Evolutionary conservation across 1,140 invertebrate species (phyloP).

Genomic region (Holcopasites calliopsidis): DNA sequence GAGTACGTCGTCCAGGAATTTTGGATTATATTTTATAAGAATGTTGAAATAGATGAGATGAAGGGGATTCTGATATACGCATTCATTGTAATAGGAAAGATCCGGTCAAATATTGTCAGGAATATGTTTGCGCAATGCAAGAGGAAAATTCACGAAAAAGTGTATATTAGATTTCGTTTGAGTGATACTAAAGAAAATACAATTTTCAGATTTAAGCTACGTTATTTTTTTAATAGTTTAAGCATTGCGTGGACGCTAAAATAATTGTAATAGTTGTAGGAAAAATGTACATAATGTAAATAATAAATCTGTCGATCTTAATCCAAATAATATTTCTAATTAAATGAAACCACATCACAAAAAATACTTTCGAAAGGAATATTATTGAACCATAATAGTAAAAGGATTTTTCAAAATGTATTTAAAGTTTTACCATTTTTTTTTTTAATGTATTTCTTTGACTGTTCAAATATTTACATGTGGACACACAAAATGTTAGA

Average conservation of each 20-base stretch:
- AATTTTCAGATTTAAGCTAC: conserved; percentile 18
- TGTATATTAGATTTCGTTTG: conserved; percentile 29
- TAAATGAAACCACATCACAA: conserved; percentile 32
- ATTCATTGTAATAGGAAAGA: conserved; percentile 25
- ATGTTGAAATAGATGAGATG: conserved; percentile 34
- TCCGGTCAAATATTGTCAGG: conserved; percentile 46
- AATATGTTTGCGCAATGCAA: conserved; percentile 51
- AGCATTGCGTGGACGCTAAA: conserved; percentile 62
- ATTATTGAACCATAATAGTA: neutral
- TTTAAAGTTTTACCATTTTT: conserved; percentile 37
- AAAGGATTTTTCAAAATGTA: conserved; percentile 10
- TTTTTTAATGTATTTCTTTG: conserved; percentile 33
- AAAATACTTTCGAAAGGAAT: neutral
- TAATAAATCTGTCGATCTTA: conserved; percentile 69
- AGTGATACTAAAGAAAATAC: conserved; percentile 15
- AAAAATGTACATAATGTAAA: conserved; percentile 78
- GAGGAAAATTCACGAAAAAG: conserved; percentile 19
- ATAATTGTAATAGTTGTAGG: conserved; percentile 66
- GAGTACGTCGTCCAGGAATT: conserved; percentile 51
- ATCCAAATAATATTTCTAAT: conserved; percentile 45
- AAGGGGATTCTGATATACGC: conserved; percentile 32
- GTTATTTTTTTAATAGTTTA: conserved; percentile 57
- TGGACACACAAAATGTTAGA: conserved; percentile 22
- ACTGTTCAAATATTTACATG: conserved; percentile 16
- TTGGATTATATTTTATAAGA: conserved; percentile 63